phyloP scores from a whole-genome alignment of 2,888 invertebrate species.

The Tipula lateralis region DNA sequence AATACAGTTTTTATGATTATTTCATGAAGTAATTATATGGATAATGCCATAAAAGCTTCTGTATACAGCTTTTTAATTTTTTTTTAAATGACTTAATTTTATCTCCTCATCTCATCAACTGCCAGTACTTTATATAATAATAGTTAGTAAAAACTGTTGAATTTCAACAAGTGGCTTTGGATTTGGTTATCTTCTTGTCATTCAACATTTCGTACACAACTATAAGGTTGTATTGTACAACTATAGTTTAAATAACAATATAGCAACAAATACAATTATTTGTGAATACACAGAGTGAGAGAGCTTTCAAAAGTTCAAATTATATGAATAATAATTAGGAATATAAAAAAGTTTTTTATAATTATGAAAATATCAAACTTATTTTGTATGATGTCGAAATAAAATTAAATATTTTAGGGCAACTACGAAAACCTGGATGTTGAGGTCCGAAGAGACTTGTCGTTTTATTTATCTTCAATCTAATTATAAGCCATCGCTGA shows the following conservation, averaged over 20 bases:
- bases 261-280: background rate
- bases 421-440: background rate
- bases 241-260: background rate
- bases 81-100: constrained; percentile 11
- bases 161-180: constrained; percentile 1
- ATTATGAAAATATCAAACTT: background rate
- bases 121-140: background rate
- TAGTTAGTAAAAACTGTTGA: background rate
- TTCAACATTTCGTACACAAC: background rate
- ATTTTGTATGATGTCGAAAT: background rate
- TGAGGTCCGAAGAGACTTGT: background rate
- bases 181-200: background rate
- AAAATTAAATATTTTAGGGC: background rate
- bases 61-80: background rate
- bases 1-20: background rate
- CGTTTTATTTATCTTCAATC: background rate
- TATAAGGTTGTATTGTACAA: too few relatives aligned
- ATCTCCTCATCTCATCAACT: background rate
- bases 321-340: constrained; percentile 12
- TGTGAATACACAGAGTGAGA: background rate
- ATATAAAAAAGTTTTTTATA: background rate
- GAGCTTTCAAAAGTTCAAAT: background rate
- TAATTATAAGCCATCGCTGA: background rate
- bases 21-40: background rate
- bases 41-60: background rate